phyloP scores from a whole-genome alignment of 1,140 invertebrate genomes.

The Drosophila oshimai region DNA sequence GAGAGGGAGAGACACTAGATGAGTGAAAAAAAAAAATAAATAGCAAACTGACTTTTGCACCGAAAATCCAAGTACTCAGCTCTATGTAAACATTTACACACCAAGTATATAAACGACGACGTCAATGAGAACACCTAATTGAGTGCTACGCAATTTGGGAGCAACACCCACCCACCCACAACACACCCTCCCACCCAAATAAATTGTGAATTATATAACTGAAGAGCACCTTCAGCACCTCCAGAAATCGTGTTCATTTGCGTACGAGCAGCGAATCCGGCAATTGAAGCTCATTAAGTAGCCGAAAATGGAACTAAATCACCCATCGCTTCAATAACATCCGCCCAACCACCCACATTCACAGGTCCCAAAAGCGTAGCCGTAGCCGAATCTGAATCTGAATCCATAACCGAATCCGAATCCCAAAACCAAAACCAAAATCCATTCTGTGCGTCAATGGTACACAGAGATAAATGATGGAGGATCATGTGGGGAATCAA shows the following conservation, averaged over 20 bases:
- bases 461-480: slow-evolving; percentile 24
- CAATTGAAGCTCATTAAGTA: slow-evolving; percentile 75
- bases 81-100: slow-evolving; percentile 77
- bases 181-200: not conserved
- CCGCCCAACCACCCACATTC: slow-evolving; percentile 29
- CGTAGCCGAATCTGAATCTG: slow-evolving; percentile 3
- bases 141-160: slow-evolving; percentile 30
- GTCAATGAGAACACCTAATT: slow-evolving; percentile 29
- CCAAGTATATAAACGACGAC: slow-evolving; percentile 36
- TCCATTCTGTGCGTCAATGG: slow-evolving; percentile 71
- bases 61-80: slow-evolving; percentile 60
- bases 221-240: slow-evolving; percentile 35
- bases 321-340: slow-evolving; percentile 52
- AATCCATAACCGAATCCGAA: slow-evolving; percentile 7
- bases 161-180: not conserved
- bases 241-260: slow-evolving; percentile 53
- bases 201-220: slow-evolving; percentile 63
- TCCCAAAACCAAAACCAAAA: slow-evolving; percentile 18
- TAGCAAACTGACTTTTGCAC: slow-evolving; percentile 42
- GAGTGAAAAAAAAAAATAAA: no score
- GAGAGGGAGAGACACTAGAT: slow-evolving; percentile 7
- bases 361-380: slow-evolving; percentile 11
- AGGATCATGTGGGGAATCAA: not conserved
- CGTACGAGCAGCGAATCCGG: slow-evolving; percentile 48
- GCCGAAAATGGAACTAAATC: slow-evolving; percentile 63